Percentiles rank a stretch among this genome's conserved stretches.
Evolutionary conservation across 2,113 vertebrate genomes (phyloP).

Genomic region (pig (Sus scrofa)): DNA sequence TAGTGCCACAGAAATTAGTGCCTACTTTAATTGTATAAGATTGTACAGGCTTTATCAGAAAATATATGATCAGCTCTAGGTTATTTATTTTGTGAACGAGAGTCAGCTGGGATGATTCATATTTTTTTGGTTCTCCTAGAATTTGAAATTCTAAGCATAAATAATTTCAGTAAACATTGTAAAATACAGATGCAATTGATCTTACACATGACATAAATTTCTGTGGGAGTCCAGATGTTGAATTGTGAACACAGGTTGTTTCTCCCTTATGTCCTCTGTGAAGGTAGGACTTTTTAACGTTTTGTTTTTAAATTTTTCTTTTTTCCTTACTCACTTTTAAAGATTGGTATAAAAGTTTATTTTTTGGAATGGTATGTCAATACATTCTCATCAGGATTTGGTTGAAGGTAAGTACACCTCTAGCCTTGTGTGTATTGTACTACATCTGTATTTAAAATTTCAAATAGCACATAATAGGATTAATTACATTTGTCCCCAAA

Average conservation of each 20-base stretch:
- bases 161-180: constrained; percentile 70
- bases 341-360: constrained; percentile 36
- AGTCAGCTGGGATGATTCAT: constrained; percentile 68
- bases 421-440: not conserved
- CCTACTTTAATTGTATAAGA: not conserved
- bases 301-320: constrained; percentile 43
- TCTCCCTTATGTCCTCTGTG: constrained; percentile 64
- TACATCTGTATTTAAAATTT: not conserved
- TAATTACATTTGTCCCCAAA: not conserved
- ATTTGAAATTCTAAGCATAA: constrained; percentile 76
- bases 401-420: not conserved
- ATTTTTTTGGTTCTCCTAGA: constrained; percentile 64
- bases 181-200: constrained; percentile 62
- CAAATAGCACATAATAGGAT: not conserved
- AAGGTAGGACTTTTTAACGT: constrained; percentile 29
- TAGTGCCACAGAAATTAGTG: constrained; percentile 58
- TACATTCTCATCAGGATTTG: constrained; percentile 4
- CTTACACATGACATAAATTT: constrained; percentile 23
- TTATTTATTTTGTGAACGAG: constrained; percentile 78
- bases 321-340: constrained; percentile 30
- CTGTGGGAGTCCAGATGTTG: constrained; percentile 62
- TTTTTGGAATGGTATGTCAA: not conserved
- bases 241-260: constrained; percentile 54
- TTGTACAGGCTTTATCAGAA: constrained; percentile 38
- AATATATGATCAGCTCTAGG: constrained; percentile 67